Base-by-base conservation (phyloP, 2,888 invertebrate genomes). In the Julus scandinavius region DNA sequence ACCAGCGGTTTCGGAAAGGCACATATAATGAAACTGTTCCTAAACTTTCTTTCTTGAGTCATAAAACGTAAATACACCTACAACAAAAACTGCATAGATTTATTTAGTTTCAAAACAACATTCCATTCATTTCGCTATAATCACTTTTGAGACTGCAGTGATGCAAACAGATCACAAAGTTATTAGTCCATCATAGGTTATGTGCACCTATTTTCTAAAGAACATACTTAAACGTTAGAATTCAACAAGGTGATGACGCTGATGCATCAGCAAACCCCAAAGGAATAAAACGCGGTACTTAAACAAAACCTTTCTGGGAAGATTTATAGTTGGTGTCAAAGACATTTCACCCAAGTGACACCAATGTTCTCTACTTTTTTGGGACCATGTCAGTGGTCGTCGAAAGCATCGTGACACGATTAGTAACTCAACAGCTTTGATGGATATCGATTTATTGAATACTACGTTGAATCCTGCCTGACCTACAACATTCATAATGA, bases 401-500 rank as follows among this genome's bases (percentile, higher is more conserved):
- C 20, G 9, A 72, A n/a, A 17, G 72, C 72, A 72, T 72, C 72
- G 72, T 72, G 72, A 72, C 72, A 72, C 20, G 72, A 72, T 11
- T 72, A 29, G 20, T 72, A 72, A 72, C 72, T 20, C 20, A 20
- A 9, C 72, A 72, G 11, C 72, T 63, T 63, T 29, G 72, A 72
- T 72, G 20, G 72, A 20, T 72, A 72, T 72, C 72, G 72, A 72
- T 72, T 72, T 72, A 72, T 29, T 72, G 72, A 72, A 72, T 72
- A n/a, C 58, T 5, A n/a, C n/a, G 29, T 29, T 72, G 72, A 72
- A 72, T 72, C 5, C 58, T 5, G n/a, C n/a, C 15, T 63, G 58
- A n/a, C 58, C 58, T n/a, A n/a, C 6, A n/a, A n/a, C 17, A 63
- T 63, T n/a, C 58, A 63, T n/a, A 63, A 63, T 63, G 58, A 63